Evolutionary conservation across 1,140 invertebrate species (phyloP), one percentile per base, ranked within the genome.

Genomic region (Drosophila melanica): DNA sequence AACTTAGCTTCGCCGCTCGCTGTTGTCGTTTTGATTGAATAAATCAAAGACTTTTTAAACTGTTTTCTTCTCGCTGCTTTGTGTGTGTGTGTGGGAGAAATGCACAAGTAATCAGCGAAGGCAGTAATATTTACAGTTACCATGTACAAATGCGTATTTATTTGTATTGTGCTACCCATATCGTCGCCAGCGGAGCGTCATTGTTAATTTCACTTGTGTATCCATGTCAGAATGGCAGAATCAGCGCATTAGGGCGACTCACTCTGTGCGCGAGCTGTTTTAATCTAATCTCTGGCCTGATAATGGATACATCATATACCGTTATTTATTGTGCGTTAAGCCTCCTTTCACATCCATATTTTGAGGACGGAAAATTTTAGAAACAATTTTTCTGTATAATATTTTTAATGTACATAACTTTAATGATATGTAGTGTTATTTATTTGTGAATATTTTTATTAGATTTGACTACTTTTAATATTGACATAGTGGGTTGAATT

Each of bases 201-300:
- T 74, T 77, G 70, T 75, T 64, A 74, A 74, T 69, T 74, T 65
- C 54, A 55, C 71, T 73, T 63, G 70, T 63, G 70, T 77, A 73
- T 73, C 74, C 69, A 68, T 68, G 74, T 58, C 58, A 74, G 27
- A 57, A 59, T 45, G 37, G 37, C 54, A 50, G 35, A 58, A 55
- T 30, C 33, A 30, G n/a, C n/a, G 39, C 64, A 44, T 69, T 57
- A 63, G 65, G 65, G 71, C 51, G 57, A 16, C 54, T 69, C 71
- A 57, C 44, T 57, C 20, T 66, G 30, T 47, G 16, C 10, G 18
- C 53, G 35, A 57, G n/a, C 18, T 18, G 48, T 62, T 63, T 35
- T 27, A 57, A 74, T 74, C 71, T 74, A 62, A 74, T 74, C 71
- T 51, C 30, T 62, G 18, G 47, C 42, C 37, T 42, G 54, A 58